Conservation (phyloP, 2,888 invertebrate genomes). For the Drosophila ustulata region DNA sequence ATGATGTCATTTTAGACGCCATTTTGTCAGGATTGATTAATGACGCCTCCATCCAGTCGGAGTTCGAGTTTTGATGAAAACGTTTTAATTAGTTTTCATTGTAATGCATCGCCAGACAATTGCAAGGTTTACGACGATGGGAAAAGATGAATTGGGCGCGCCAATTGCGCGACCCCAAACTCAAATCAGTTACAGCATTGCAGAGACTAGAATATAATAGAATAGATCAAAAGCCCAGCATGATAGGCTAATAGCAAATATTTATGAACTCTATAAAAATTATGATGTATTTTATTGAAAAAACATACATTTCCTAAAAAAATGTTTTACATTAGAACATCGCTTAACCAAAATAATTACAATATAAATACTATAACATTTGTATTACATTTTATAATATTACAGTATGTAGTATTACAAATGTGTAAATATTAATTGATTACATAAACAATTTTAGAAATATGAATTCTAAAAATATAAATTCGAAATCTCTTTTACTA, state of each 20-base stretch:
- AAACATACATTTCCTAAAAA: too few relatives aligned
- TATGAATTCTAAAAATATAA: too few relatives aligned
- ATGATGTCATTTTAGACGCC: conserved; percentile 74
- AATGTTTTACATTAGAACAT: too few relatives aligned
- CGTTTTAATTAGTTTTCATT: conserved; percentile 50
- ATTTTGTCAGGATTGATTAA: conserved; percentile 75
- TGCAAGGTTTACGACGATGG: conserved; percentile 20
- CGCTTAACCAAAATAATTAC: neutral
- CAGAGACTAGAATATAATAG: conserved; percentile 11
- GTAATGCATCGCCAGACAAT: conserved; percentile 28
- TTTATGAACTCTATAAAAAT: neutral
- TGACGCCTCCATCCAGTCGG: conserved; percentile 51
- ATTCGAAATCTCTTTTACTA: too few relatives aligned
- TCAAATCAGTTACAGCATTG: conserved; percentile 1
- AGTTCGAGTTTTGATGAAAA: conserved; percentile 32
- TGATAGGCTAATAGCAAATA: neutral
- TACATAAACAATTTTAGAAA: too few relatives aligned
- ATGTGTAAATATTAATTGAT: too few relatives aligned
- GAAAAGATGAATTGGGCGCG: conserved; percentile 18
- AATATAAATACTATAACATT: neutral
- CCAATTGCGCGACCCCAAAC: neutral
- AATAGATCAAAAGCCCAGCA: neutral
- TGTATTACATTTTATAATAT: neutral
- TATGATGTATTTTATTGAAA: too few relatives aligned
- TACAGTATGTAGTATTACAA: too few relatives aligned